Base-by-base conservation (phyloP, 2,113 vertebrate species). In the Bambusicola thoracicus region DNA sequence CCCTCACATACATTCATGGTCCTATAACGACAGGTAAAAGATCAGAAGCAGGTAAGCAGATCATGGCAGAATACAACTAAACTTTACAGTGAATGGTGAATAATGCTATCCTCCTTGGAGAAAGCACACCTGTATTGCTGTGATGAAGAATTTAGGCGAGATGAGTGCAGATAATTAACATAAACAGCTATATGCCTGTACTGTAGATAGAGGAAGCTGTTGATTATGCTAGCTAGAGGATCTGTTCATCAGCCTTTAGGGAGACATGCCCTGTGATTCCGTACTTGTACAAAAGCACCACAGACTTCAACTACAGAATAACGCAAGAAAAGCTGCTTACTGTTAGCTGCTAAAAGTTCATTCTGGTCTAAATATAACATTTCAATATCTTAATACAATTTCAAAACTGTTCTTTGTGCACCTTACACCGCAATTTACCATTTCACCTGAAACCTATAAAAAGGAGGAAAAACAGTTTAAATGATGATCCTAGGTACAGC, bases 301-400 rank as follows among this genome's bases (percentile, higher is more conserved):
- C 29, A 84, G 41, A 69, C 30, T 48, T 80, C 53, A 22, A 63
- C 15, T 56, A 20, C 58, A 16, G 44, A 69, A 62, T 67, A 40
- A 78, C 24, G 41, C 17, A 93, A 73, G 65, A 70, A 53, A 85
- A 92, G 34, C 22, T 70, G 85, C n/a, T 49, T 48, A 73, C 5
- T 18, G 44, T 34, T 21, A 89, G n/a, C 40, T 83, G 49, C 58
- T 74, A 19, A 2, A 83, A 92, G 62, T 30, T 86, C 2, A 27
- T 61, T 70, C 72, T 66, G 27, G 8, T 75, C 73, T 88, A 77
- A 75, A 83, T 17, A 3, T 8, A 82, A 41, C 10, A 41, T 13
- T 70, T 73, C 22, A 69, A 79, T 58, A 85, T 15, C 13, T 51
- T 81, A 61, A 29, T 11, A 41, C 2, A 34, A 73, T 55, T 81